These are phyloP conservation scores for Caerostris darwini DNA, from an alignment of 1,140 invertebrate genomes.

Conservation along the genomic window DNA sequence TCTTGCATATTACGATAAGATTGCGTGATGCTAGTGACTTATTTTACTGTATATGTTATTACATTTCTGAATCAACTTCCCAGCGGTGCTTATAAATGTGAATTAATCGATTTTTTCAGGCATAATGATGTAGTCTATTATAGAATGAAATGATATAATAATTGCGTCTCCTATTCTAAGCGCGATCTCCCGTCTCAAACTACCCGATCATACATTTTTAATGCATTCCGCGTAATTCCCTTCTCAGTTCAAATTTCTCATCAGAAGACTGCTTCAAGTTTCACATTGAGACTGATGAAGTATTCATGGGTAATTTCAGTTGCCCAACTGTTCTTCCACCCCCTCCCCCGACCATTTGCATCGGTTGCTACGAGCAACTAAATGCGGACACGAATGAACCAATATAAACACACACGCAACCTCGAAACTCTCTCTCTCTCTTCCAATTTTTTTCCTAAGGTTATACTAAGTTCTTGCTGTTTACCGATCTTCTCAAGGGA, in stretches of 20 bases:
- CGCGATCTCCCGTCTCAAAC: conserved; percentile 2
- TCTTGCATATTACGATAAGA: neutral
- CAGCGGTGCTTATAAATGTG: conserved; percentile 21
- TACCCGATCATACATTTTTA: conserved; percentile 55
- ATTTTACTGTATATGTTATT: neutral
- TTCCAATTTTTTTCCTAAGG: neutral
- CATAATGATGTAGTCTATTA: conserved; percentile 44
- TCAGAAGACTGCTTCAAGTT: conserved; percentile 55
- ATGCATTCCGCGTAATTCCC: conserved; percentile 47
- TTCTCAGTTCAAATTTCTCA: neutral
- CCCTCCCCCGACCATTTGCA: neutral
- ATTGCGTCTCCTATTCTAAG: neutral
- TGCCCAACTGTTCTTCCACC: neutral
- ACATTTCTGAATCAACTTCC: neutral
- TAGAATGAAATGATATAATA: conserved; percentile 40
- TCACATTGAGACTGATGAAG: conserved; percentile 65
- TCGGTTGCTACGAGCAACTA: conserved; percentile 55
- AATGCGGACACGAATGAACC: conserved; percentile 17
- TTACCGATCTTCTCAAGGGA: conserved; percentile 49
- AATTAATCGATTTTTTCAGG: conserved; percentile 41
- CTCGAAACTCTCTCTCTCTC: neutral
- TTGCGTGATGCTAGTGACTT: neutral
- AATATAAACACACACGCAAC: conserved; percentile 51
- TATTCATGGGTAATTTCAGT: conserved; percentile 62
- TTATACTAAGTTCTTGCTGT: conserved; percentile 34